phyloP scores from a whole-genome alignment of 1,140 invertebrate species.

The Chironomus striatipennis region DNA sequence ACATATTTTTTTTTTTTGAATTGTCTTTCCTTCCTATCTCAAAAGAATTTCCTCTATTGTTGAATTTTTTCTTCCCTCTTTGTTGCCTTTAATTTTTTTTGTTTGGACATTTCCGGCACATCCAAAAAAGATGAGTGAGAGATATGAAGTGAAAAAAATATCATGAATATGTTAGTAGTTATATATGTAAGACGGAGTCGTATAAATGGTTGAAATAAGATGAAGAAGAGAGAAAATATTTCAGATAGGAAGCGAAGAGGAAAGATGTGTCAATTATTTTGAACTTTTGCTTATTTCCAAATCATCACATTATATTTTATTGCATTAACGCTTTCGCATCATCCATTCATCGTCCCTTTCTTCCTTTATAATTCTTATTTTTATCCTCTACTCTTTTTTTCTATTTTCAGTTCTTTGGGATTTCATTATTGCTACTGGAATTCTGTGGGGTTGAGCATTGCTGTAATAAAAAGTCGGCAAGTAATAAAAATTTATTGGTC shows the following conservation, averaged over 20 bases:
- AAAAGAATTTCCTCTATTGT: not conserved
- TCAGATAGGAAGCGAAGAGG: not conserved
- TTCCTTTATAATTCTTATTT: constrained; percentile 5
- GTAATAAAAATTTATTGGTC: constrained; percentile 26
- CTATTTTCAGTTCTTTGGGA: constrained; percentile 25
- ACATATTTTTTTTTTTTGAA: not conserved
- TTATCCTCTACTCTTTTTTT: constrained; percentile 24
- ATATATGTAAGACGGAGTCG: too few relatives aligned
- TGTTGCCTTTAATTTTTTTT: too few relatives aligned
- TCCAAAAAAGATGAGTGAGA: not conserved
- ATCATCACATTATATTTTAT: constrained; percentile 24
- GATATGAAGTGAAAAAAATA: too few relatives aligned
- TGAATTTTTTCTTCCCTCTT: too few relatives aligned
- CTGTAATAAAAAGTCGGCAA: constrained; percentile 11
- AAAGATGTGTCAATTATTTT: constrained; percentile 20
- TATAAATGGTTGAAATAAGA: not conserved
- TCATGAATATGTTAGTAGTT: too few relatives aligned
- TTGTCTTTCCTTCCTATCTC: not conserved
- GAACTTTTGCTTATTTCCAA: constrained; percentile 23
- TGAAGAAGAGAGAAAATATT: not conserved
- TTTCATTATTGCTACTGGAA: constrained; percentile 24
- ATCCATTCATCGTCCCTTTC: constrained; percentile 14
- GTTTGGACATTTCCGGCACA: constrained; percentile 6
- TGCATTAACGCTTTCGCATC: not conserved
- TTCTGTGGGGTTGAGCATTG: constrained; percentile 20